These are phyloP conservation scores for Noctua pronuba DNA, from an alignment of 2,888 invertebrate genomes.

Conservation along the genomic window DNA sequence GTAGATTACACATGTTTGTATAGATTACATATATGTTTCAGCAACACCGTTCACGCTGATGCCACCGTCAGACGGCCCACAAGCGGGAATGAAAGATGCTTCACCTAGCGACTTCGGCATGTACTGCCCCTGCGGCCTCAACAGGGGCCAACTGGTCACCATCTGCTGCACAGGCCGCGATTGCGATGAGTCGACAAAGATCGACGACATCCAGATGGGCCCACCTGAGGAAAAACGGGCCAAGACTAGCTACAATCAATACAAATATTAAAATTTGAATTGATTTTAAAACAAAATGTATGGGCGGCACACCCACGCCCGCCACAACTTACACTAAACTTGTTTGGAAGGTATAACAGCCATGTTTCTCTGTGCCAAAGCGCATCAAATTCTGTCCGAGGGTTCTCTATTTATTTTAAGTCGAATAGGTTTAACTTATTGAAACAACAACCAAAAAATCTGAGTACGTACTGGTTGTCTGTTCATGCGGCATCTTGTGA, in stretches of 20 bases:
- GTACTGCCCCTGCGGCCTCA: conserved; percentile 44
- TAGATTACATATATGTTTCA: conserved; percentile 51
- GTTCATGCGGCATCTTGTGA: too few species aligned
- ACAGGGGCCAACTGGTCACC: conserved; percentile 42
- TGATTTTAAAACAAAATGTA: neutral
- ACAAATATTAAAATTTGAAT: conserved; percentile 23
- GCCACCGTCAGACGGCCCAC: neutral
- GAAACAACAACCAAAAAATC: neutral
- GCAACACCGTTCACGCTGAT: conserved; percentile 37
- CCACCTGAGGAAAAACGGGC: conserved; percentile 31
- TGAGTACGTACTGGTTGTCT: too few species aligned
- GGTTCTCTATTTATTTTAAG: neutral
- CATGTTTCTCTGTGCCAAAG: neutral
- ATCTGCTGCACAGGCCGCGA: conserved; percentile 49
- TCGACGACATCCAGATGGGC: conserved; percentile 20
- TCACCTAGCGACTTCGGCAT: neutral
- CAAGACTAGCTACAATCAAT: conserved; percentile 21
- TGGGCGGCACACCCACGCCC: neutral
- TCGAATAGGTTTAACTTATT: neutral
- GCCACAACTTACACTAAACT: neutral
- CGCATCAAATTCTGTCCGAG: neutral
- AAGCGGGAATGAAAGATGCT: neutral
- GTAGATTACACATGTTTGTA: conserved; percentile 36
- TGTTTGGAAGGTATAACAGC: neutral
- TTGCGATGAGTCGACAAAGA: conserved; percentile 50